Evolutionary conservation across 1,140 invertebrate genomes (phyloP).

Genomic region (Wasmannia auropunctata): DNA sequence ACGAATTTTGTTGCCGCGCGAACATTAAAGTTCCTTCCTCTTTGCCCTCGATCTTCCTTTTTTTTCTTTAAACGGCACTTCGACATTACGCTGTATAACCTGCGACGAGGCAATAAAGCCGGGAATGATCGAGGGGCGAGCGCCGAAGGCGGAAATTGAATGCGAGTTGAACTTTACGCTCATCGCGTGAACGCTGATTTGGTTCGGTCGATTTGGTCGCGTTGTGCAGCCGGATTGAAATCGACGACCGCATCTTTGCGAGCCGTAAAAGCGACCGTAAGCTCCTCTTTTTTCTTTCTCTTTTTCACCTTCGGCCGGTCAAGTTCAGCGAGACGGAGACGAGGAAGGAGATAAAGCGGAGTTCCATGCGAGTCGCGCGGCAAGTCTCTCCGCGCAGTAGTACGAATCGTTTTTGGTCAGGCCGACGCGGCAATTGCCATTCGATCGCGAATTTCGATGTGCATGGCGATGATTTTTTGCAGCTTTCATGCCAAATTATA

Average conservation of each 20-base stretch:
- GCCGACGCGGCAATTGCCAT: background rate
- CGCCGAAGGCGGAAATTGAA: slow-evolving; percentile 72
- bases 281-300: background rate
- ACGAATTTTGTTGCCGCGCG: background rate
- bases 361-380: background rate
- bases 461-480: background rate
- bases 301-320: background rate
- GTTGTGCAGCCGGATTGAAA: slow-evolving; percentile 48
- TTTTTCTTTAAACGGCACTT: slow-evolving; percentile 19
- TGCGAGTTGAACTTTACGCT: slow-evolving; percentile 70
- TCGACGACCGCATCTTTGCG: slow-evolving; percentile 33
- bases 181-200: slow-evolving; percentile 64
- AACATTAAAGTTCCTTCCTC: background rate
- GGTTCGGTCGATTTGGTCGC: slow-evolving; percentile 54
- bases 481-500: background rate
- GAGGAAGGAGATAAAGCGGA: background rate
- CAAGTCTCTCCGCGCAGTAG: slow-evolving; percentile 12
- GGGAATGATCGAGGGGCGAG: slow-evolving; percentile 65
- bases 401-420: slow-evolving; percentile 21
- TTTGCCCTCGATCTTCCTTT: background rate
- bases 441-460: background rate
- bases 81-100: slow-evolving; percentile 40
- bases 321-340: background rate
- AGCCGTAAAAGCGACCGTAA: slow-evolving; percentile 43
- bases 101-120: slow-evolving; percentile 69